Conservation (phyloP, 2,113 vertebrate genomes). For the Grantiella picta region DNA sequence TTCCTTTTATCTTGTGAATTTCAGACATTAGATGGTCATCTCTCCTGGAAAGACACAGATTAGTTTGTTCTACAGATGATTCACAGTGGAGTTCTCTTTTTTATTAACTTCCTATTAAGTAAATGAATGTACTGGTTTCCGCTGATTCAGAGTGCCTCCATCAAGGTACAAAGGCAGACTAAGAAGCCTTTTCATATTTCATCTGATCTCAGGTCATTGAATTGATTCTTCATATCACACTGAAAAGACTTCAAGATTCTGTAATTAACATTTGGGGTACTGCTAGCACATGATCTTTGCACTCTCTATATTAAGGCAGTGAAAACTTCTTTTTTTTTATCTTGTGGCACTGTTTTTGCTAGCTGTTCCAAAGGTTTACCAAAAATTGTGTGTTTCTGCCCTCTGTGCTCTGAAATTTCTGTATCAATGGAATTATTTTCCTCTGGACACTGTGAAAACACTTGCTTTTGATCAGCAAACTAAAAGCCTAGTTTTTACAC, state of each 20-base stretch:
- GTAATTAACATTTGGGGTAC: constrained; percentile 7
- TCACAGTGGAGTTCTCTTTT: neutral
- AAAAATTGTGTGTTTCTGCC: neutral
- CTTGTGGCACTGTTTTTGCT: neutral
- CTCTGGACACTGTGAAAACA: neutral
- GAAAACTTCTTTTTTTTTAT: neutral
- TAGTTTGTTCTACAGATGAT: neutral
- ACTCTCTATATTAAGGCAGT: neutral
- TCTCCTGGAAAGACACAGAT: neutral
- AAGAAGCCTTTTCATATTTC: constrained; percentile 39
- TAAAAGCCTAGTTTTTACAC: constrained; percentile 19
- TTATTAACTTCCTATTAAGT: constrained; percentile 19
- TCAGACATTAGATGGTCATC: neutral
- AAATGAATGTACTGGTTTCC: constrained; percentile 15
- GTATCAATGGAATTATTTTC: neutral
- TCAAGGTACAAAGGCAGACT: constrained; percentile 11
- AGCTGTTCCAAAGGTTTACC: neutral
- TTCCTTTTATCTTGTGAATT: neutral
- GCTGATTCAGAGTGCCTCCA: neutral
- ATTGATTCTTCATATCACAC: constrained; percentile 4
- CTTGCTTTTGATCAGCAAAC: constrained; percentile 1
- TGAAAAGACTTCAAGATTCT: constrained; percentile 32
- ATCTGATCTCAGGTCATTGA: constrained; percentile 29
- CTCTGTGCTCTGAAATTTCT: neutral
- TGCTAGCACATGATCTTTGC: constrained; percentile 1